Percentiles rank a stretch among this genome's conserved stretches.
phyloP scores from a whole-genome alignment of 2,797 vertebrate genomes.

The Menidia menidia region DNA sequence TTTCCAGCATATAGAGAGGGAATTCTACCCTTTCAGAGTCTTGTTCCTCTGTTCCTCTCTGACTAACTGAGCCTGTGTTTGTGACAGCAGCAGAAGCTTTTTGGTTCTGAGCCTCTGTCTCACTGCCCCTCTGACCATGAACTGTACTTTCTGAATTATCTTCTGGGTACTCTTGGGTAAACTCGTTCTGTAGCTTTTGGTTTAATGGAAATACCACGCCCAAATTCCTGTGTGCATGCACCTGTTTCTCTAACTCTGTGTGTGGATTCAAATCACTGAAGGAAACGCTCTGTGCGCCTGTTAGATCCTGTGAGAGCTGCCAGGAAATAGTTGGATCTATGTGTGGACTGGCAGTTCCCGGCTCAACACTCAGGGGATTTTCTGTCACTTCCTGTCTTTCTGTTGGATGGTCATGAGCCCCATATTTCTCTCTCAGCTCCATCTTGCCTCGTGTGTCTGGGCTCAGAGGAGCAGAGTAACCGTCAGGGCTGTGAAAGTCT shows the following conservation, averaged over 20 bases:
- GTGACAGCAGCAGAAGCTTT: slow-evolving; percentile 22
- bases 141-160: slow-evolving; percentile 15
- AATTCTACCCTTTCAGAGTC: slow-evolving; percentile 23
- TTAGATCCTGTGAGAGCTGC: slow-evolving; percentile 36
- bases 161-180: slow-evolving; percentile 10
- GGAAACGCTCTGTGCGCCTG: slow-evolving; percentile 24
- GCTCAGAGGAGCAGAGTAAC: slow-evolving; percentile 40
- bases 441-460: slow-evolving; percentile 59
- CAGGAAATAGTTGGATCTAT: slow-evolving; percentile 41
- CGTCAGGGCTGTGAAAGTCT: slow-evolving; percentile 25
- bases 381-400: slow-evolving; percentile 55
- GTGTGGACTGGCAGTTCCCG: slow-evolving; percentile 43
- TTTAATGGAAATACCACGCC: slow-evolving; percentile 34
- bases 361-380: slow-evolving; percentile 35
- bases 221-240: slow-evolving; percentile 27
- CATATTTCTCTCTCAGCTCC: slow-evolving; percentile 74
- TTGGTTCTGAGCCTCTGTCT: slow-evolving; percentile 9
- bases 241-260: slow-evolving; percentile 40
- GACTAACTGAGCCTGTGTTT: slow-evolving; percentile 11
- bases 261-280: slow-evolving; percentile 16
- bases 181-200: slow-evolving; percentile 17
- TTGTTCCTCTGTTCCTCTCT: slow-evolving; percentile 15
- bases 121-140: slow-evolving; percentile 24
- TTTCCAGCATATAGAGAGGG: slow-evolving; percentile 3
- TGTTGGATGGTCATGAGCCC: slow-evolving; percentile 61